These are phyloP conservation scores for Malurus leucopterus DNA, from an alignment of 2,797 vertebrate genomes.

Conservation along the genomic window DNA sequence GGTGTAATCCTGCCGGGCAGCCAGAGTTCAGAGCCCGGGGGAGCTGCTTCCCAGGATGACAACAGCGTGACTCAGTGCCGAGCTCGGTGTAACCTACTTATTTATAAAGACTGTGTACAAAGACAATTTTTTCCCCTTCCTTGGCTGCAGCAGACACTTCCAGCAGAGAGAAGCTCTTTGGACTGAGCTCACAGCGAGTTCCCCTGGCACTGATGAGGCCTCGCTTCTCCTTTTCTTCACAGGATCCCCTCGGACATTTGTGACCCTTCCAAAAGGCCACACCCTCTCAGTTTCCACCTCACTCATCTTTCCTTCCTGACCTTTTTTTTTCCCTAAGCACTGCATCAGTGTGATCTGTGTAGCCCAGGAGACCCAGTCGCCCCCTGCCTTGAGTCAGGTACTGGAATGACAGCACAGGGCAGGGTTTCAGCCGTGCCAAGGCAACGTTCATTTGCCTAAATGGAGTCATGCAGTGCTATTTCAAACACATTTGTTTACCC, in stretches of 20 bases:
- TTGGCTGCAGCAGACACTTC: background rate
- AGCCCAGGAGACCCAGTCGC: background rate
- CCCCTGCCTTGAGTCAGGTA: background rate
- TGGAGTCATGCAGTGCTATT: background rate
- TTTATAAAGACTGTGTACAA: background rate
- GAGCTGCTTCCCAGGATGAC: background rate
- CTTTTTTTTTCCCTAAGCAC: background rate
- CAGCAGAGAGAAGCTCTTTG: background rate
- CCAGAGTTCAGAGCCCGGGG: background rate
- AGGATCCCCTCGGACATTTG: background rate
- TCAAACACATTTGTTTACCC: background rate
- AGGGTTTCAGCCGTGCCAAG: background rate
- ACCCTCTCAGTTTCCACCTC: background rate
- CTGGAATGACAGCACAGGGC: background rate
- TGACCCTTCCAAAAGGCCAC: background rate
- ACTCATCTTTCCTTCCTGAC: background rate
- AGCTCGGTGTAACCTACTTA: slow-evolving; percentile 2
- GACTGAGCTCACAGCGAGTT: fast-evolving
- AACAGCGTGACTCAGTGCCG: background rate
- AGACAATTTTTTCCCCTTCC: background rate
- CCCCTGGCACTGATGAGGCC: background rate
- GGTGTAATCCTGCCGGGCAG: background rate
- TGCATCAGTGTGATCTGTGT: background rate
- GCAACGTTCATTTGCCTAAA: background rate
- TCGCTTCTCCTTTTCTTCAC: background rate